These are phyloP conservation scores for Poecilia velifera DNA, from an alignment of 2,797 vertebrate species.

Conservation along the genomic window DNA sequence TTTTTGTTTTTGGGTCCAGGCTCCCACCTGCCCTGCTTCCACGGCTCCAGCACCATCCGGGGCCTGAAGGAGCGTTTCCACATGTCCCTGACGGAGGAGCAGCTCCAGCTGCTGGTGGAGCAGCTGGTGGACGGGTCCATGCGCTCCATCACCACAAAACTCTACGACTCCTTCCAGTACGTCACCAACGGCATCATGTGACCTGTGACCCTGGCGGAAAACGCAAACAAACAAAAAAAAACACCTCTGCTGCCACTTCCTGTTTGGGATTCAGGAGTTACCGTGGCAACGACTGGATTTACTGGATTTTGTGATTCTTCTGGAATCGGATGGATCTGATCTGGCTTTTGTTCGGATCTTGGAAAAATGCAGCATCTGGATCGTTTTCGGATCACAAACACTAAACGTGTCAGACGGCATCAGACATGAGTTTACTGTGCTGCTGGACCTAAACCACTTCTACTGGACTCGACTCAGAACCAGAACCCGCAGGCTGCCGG, in stretches of 20 bases:
- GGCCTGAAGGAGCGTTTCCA: slow-evolving; percentile 96
- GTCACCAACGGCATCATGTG: slow-evolving; percentile 99
- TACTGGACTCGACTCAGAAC: slow-evolving; percentile 7
- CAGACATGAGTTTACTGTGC: not conserved
- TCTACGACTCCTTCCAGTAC: slow-evolving; percentile 98
- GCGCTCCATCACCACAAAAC: slow-evolving; percentile 94
- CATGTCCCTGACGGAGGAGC: slow-evolving; percentile 97
- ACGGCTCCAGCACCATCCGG: slow-evolving; percentile 93
- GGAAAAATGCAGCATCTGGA: slow-evolving; percentile 22
- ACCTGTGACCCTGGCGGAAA: slow-evolving; percentile 34
- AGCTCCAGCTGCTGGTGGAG: slow-evolving; percentile 93
- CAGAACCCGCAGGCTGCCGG: not conserved
- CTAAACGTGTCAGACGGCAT: not conserved
- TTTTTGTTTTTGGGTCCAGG: slow-evolving; percentile 68
- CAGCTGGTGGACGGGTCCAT: slow-evolving; percentile 95
- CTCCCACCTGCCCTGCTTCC: slow-evolving; percentile 93
- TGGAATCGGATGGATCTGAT: slow-evolving; percentile 17
- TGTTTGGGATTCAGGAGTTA: not conserved
- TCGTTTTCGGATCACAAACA: slow-evolving; percentile 11
- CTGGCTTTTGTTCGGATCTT: slow-evolving; percentile 18
- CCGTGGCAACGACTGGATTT: not conserved
- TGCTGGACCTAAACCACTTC: not conserved
- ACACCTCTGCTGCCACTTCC: not conserved
- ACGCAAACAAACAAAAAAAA: not conserved
- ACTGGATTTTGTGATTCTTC: slow-evolving; percentile 16